A percentile compares a stretch with the other conserved stretches of the same genome.
Conservation (phyloP, 1,140 invertebrate species). For the Penaeus indicus region DNA sequence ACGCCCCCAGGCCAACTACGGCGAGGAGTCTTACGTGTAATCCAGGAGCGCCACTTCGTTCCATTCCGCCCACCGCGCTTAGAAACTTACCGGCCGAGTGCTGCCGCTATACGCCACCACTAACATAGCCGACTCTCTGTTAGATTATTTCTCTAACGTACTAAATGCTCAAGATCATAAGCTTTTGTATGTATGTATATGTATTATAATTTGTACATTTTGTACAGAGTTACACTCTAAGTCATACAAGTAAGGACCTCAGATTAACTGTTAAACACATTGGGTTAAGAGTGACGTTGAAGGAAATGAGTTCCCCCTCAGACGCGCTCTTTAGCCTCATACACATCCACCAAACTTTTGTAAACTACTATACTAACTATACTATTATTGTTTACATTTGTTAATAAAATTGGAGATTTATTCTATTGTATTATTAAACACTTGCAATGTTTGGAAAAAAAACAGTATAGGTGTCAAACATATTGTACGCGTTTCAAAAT, state of each 20-base stretch:
- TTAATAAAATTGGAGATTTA: slow-evolving; percentile 63
- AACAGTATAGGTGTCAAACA: background rate
- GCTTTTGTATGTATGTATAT: slow-evolving; percentile 54
- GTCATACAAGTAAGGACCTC: slow-evolving; percentile 59
- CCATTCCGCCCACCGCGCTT: slow-evolving; percentile 57
- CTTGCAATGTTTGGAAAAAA: background rate
- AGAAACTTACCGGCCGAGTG: slow-evolving; percentile 31
- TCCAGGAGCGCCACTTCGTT: background rate
- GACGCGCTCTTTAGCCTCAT: background rate
- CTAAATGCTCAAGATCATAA: slow-evolving; percentile 63
- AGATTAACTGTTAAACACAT: slow-evolving; percentile 32
- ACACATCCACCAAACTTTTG: slow-evolving; percentile 49
- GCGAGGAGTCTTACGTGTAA: slow-evolving; percentile 69
- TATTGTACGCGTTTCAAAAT: background rate
- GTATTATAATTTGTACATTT: slow-evolving; percentile 58
- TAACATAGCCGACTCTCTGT: slow-evolving; percentile 62
- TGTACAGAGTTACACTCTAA: slow-evolving; percentile 58
- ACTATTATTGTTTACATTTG: slow-evolving; percentile 61
- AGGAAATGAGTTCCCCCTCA: background rate
- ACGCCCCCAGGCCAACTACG: slow-evolving; percentile 67
- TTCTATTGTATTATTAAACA: slow-evolving; percentile 2
- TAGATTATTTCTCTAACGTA: slow-evolving; percentile 62
- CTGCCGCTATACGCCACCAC: slow-evolving; percentile 49
- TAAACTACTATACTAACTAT: slow-evolving; percentile 62
- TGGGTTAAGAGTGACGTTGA: background rate